Base-by-base conservation (phyloP, 2,797 vertebrate species). In the Squalus acanthias region DNA sequence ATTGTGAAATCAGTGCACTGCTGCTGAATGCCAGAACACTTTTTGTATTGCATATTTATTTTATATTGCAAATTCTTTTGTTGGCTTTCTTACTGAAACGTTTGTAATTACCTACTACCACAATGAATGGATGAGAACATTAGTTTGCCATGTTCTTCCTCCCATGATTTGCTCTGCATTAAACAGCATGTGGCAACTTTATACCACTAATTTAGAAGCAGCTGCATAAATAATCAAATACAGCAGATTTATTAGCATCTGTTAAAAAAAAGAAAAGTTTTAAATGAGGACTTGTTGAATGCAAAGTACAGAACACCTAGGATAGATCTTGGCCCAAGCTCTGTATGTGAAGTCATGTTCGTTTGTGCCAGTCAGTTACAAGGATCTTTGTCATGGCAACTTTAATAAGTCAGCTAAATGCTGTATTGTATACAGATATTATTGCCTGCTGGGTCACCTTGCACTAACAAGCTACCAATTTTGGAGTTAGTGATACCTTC, bases 51-150 rank as follows among this genome's bases (percentile, higher is more conserved):
- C 94, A 95, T 33, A 76, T 95, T 95, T 95, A 74, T 95, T 95
- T 95, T 95, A 95, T 95, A 95, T 95, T 95, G 70, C 53, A 95
- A 97, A 97, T 97, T 97, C 60, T 65, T 96, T 96, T 96, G 72
- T 96, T 97, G 85, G 97, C 96, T 96, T 15, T 79, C n/a, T 10
- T 33, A 96, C 87, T 96, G 89, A 95, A 95, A 95, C 87, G 96
- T 97, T 96, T 97, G 96, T 96, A 97, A 97, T 97, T 97, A 97
- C 96, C 97, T 97, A 96, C 96, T 97, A 97, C 97, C 94, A 96
- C 95, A 97, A 96, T 97, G 96, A 97, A 97, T n/a, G 96, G 95
- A 97, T 97, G 97, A 97, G 96, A 97, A 97, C 94, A 97, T 17
- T 39, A 96, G 93, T 97, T 97, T 97, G 92, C 96, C 96, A 97